Base-by-base conservation (phyloP, 2,113 vertebrate genomes). In the Lophotis ruficrista region DNA sequence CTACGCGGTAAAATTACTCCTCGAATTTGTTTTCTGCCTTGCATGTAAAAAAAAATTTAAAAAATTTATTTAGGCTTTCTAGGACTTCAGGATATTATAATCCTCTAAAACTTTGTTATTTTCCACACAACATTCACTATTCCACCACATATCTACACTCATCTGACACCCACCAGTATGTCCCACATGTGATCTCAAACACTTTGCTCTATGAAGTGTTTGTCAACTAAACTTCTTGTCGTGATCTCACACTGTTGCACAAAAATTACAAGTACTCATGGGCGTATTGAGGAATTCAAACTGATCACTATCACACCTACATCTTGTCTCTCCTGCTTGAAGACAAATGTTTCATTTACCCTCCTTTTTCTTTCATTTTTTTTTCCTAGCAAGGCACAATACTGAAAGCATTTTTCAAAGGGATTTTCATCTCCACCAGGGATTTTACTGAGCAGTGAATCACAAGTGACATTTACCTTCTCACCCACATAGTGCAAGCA, bases 381-480 rank as follows among this genome's bases (percentile, higher is more conserved):
- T 65, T 53, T 11, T 8, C 38, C 38, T 15, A 58, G 25, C 70
- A 87, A 82, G 28, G 28, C 35, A 91, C 1, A 3, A 62, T 15
- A 37, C 8, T 31, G 14, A 81, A 84, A 30, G 45, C 45, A 87
- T 53, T 69, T 83, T 94, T 91, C 83, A 65, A 94, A 85, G 27
- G 24, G 28, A 71, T 93, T 90, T 89, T 93, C 31, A 69, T 19
- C 33, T 89, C 27, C 66, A 64, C 35, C 31, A 57, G 84, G 45
- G 57, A 89, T 89, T 89, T 72, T 94, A 50, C 23, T n/a, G 50
- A 87, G 73, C 61, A 76, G 73, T 64, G 81, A 95, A 77, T 94
- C 53, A 24, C 41, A 79, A 79, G 66, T 45, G 54, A 79, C 45
- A 80, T 66, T 72, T 80, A 62, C 71, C n/a, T 91, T 71, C 69